Evolutionary conservation across 2,113 vertebrate species (phyloP), one percentile per base, ranked within the genome.

Genomic region (Ictalurus furcatus): DNA sequence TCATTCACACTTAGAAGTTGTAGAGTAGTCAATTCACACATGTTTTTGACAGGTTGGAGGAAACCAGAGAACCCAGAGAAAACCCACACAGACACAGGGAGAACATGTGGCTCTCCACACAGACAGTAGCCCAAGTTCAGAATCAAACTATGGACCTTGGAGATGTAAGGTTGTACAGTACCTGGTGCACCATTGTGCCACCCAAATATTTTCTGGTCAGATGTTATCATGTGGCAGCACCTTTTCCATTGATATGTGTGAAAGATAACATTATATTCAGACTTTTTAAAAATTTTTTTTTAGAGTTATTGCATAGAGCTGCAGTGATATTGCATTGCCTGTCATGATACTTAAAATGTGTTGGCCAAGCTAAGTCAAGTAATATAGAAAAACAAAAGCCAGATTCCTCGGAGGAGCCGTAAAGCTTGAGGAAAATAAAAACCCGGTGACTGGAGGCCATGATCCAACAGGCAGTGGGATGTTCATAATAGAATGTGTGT

Each of bases 381-480:
- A 63, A 87, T 87, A 78, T 40, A 86, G 37, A 67, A 34, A 48
- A 69, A 87, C 30, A 67, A 69, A 69, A 69, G 23, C 8, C 34
- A n/a, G 61, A 63, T 69, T 82, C 40, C 86, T 54, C 59, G 7
- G 54, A 83, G 52, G 52, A 67, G 12, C 25, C 9, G 16, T 59
- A 52, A 30, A 56, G 67, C 65, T 83, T 83, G 52, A 69, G 78
- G 30, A 69, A 85, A 85, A 71, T 67, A 86, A 81, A 89, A 84
- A 40, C 58, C 81, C 40, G 58, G 37, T 37, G 59, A 63, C 81
- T 84, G 58, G 63, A n/a, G 86, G 76, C 87, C 83, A 84, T 87
- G 69, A 90, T 90, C 87, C 90, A 90, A 91, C 85, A 82, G 74
- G 71, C 81, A 79, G 90, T 86, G 89, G 85, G 90, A 86, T 86